These are phyloP conservation scores for Monochamus alternatus DNA, from an alignment of 2,888 invertebrate species.

Conservation along the genomic window DNA sequence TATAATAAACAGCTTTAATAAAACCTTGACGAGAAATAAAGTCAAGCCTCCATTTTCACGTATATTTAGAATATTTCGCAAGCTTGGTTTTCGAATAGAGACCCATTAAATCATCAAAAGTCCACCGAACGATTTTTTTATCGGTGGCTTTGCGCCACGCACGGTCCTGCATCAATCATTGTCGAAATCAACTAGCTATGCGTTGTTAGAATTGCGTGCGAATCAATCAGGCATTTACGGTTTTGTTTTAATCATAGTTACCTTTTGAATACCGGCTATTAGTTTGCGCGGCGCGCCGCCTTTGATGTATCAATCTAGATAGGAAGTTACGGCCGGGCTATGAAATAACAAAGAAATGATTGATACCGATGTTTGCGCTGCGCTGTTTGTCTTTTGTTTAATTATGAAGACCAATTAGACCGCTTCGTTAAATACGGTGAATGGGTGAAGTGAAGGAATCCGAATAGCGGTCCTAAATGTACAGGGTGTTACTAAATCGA, in stretches of 20 bases:
- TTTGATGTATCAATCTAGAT: conserved; percentile 49
- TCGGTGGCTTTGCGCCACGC: conserved; percentile 19
- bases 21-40: neutral
- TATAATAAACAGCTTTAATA: too few species aligned
- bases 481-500: too few species aligned
- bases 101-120: conserved; percentile 16
- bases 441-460: neutral
- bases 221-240: conserved; percentile 50
- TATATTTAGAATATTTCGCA: neutral
- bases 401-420: conserved; percentile 26
- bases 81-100: too few species aligned
- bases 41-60: neutral
- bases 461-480: neutral
- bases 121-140: conserved; percentile 9
- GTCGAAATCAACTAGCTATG: conserved; percentile 43
- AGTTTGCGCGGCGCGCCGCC: conserved; percentile 37
- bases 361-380: conserved; percentile 42
- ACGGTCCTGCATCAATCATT: conserved; percentile 53
- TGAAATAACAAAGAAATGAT: conserved; percentile 42
- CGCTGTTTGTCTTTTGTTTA: conserved; percentile 34
- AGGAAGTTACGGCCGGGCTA: conserved; percentile 35
- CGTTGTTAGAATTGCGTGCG: conserved; percentile 52
- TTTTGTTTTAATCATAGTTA: conserved; percentile 48
- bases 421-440: conserved; percentile 17
- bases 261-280: conserved; percentile 45